Base-by-base conservation (phyloP, 2,113 vertebrate species). In the Aegotheles bennettii region DNA sequence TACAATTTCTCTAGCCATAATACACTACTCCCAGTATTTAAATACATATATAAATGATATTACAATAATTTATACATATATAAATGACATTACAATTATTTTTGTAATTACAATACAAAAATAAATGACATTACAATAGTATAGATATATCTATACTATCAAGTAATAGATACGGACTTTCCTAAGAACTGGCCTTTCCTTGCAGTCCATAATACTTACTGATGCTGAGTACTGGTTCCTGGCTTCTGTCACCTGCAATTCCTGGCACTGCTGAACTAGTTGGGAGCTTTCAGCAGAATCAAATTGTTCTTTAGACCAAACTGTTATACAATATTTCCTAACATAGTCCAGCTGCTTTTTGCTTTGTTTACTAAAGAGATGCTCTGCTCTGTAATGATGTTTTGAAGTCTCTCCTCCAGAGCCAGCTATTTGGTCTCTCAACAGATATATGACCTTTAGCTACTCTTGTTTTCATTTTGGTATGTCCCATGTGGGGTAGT, bases 401-500 rank as follows among this genome's bases (percentile, higher is more conserved):
- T 83, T 51, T 71, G 38, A 91, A 47, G 20, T 78, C 16, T 11
- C 28, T 19, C 7, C 12, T 53, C 59, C 61, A 50, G 9, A 42
- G 23, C 5, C 33, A 35, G 11, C 10, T 85, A 7, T 67, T 75
- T 56, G 15, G 10, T 59, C 16, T 43, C 11, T 69, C 17, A 65
- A 36, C 40, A 59, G 51, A 45, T 21, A 35, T 2, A 16, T 16
- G 50, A 50, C 5, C 10, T 77, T 80, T 51, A 84, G 33, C 10
- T 48, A 61, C 25, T 53, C n/a, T 73, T 40, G 38, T 40, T 89
- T 74, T 56, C 33, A 36, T 77, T 80, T 86, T 88, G 43, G 5
- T 60, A 21, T 0, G 1, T 82, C 13, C 12, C 33, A 13, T 19
- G n/a, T n/a, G n/a, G n/a, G n/a, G n/a, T n/a, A n/a, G n/a, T n/a